Base-by-base conservation (phyloP, 1,140 invertebrate genomes). In the Polypedilum pembai region DNA sequence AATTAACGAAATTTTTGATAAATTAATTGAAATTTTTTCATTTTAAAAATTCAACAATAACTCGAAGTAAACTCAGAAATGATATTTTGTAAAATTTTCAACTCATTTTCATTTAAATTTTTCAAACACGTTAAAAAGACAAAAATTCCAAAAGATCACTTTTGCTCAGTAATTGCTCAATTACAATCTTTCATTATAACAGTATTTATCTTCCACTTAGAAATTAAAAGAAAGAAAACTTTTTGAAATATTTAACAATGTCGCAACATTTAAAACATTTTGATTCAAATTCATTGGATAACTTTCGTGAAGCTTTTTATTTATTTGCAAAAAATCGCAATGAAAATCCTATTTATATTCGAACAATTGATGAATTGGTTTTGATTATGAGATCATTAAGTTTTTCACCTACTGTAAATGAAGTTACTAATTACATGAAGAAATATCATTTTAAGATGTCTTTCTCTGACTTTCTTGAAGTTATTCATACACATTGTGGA, bases 381-480 rank as follows among this genome's bases (percentile, higher is more conserved):
- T 89, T 96, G 3, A 95, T 97, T 21, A 98, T 98, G 95, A 84
- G 95, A 74, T 97, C 95, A 0, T 82, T 98, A 2, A 94, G 94
- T 5, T 89, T 96, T 83, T 96, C 94, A 77, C 95, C 95, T 0
- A 98, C 95, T 2, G 93, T 94, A 77, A 88, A 91, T 74, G 96
- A 98, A 84, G 82, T 98, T 40, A 89, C 91, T 77, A 90, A 89
- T 73, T 96, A 95, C 81, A 84, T 94, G 8, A 92, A 92, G 80
- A 89, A 91, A 20, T 94, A 85, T 88, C 92, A 90, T 80, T 94
- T 94, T 3, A 94, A 93, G 82, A 94, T 98, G 89, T 91, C 92
- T 2, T 98, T 98, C 84, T 94, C 95, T 0, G 94, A 96, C 79
- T 98, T 98, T 79, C 82, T 98, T 8, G 95, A 98, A 80, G 91